phyloP scores from a whole-genome alignment of 1,140 invertebrate species.

The Pseudoatta argentina region DNA sequence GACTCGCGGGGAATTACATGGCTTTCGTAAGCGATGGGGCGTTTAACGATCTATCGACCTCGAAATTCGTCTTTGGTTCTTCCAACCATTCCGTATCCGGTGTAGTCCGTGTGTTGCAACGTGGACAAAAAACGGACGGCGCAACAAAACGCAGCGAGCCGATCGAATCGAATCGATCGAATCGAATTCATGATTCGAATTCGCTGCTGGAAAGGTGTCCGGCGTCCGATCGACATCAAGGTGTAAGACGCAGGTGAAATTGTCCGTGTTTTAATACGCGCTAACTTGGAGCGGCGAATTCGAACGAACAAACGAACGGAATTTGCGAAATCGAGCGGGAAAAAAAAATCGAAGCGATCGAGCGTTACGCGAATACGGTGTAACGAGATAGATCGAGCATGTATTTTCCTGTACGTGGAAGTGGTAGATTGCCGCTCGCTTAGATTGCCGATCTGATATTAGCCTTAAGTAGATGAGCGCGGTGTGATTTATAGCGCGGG shows the following conservation, averaged over 20 bases:
- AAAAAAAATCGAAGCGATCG: neutral
- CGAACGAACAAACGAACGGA: neutral
- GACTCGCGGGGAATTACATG: constrained; percentile 66
- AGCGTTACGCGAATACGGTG: neutral
- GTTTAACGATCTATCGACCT: constrained; percentile 68
- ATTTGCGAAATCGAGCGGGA: constrained; percentile 34
- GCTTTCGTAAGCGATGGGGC: constrained; percentile 65
- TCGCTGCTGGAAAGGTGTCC: constrained; percentile 18
- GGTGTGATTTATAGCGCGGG: constrained; percentile 63
- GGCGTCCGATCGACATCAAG: neutral
- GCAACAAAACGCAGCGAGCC: constrained; percentile 41
- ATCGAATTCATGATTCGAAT: constrained; percentile 37
- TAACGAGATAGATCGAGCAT: constrained; percentile 39
- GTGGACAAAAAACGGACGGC: constrained; percentile 26
- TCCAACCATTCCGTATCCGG: constrained; percentile 16
- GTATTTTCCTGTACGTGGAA: constrained; percentile 41
- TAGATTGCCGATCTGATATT: constrained; percentile 65
- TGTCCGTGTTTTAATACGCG: neutral
- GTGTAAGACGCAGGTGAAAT: constrained; percentile 48
- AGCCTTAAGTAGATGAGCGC: constrained; percentile 64
- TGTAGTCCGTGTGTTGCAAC: neutral
- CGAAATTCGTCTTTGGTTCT: constrained; percentile 15
- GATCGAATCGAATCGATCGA: constrained; percentile 34
- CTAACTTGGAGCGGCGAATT: neutral
- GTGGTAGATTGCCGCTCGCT: constrained; percentile 57